Percentiles rank a stretch among this genome's conserved stretches.
Evolutionary conservation across 2,797 vertebrate genomes (phyloP).

Genomic region (Pangasius djambal): DNA sequence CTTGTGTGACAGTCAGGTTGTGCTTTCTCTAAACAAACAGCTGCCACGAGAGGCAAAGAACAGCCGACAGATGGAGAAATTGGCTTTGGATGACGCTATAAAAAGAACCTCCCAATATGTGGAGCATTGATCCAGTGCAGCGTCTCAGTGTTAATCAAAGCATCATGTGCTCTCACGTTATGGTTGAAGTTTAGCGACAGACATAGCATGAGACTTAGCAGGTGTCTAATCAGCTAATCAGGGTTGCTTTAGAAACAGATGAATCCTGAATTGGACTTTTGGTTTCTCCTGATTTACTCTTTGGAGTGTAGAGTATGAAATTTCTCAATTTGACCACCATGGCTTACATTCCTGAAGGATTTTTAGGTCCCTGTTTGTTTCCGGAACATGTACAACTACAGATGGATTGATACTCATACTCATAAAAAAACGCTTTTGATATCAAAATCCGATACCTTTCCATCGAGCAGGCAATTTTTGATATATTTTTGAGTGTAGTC

Average conservation of each 20-base stretch:
- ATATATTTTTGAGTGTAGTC: not conserved
- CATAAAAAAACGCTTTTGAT: not conserved
- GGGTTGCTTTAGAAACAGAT: slow-evolving; percentile 15
- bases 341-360: not conserved
- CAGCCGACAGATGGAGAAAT: slow-evolving; percentile 52
- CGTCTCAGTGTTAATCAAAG: slow-evolving; percentile 22
- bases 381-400: not conserved
- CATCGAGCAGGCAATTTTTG: not conserved
- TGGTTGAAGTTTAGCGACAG: not conserved
- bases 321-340: slow-evolving; percentile 32
- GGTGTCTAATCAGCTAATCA: slow-evolving; percentile 5
- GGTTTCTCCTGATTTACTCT: not conserved
- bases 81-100: slow-evolving; percentile 52
- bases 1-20: slow-evolving; percentile 44
- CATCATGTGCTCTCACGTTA: slow-evolving; percentile 1
- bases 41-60: slow-evolving; percentile 35
- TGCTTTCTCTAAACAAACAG: slow-evolving; percentile 56
- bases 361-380: not conserved
- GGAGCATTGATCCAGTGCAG: slow-evolving; percentile 21
- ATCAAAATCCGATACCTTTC: not conserved
- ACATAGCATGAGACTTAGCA: slow-evolving; percentile 7
- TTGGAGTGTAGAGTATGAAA: not conserved
- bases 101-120: slow-evolving; percentile 18
- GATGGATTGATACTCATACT: not conserved
- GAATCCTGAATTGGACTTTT: slow-evolving; percentile 20